A percentile compares a stretch with the other conserved stretches of the same genome.
Evolutionary conservation across 1,140 invertebrate genomes (phyloP).

Genomic region (Protaetia brevitarsis): DNA sequence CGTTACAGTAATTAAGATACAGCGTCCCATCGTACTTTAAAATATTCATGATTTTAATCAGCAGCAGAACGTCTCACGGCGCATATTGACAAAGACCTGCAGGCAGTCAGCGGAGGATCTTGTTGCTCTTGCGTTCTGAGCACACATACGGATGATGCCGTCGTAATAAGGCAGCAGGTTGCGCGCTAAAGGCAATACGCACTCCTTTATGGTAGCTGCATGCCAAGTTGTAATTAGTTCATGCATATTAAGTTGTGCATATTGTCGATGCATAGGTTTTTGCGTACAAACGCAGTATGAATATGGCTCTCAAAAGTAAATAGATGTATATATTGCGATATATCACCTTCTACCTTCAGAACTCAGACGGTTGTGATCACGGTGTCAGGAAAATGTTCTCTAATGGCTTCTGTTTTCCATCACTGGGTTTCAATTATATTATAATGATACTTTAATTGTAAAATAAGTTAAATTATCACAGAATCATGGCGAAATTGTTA

Average conservation of each 20-base stretch:
- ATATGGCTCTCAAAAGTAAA: no score
- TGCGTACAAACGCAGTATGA: no score
- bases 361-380: no score
- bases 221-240: constrained; percentile 7
- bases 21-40: constrained; percentile 16
- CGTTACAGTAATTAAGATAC: constrained; percentile 25
- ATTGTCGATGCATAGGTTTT: no score
- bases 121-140: not conserved
- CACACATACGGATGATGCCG: not conserved
- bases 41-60: constrained; percentile 23
- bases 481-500: no score
- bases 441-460: no score
- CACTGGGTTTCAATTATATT: no score
- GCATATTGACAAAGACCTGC: constrained; percentile 11
- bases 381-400: no score
- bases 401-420: no score
- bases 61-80: not conserved
- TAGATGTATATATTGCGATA: no score
- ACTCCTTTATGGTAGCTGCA: not conserved
- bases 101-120: not conserved
- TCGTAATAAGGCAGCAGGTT: not conserved
- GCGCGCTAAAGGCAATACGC: not conserved
- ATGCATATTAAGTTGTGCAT: constrained; percentile 3
- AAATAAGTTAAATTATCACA: no score
- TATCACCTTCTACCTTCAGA: no score